A percentile compares a stretch with the other conserved stretches of the same genome.
Evolutionary conservation across 2,113 vertebrate genomes (phyloP).

Genomic region (Vidua macroura): DNA sequence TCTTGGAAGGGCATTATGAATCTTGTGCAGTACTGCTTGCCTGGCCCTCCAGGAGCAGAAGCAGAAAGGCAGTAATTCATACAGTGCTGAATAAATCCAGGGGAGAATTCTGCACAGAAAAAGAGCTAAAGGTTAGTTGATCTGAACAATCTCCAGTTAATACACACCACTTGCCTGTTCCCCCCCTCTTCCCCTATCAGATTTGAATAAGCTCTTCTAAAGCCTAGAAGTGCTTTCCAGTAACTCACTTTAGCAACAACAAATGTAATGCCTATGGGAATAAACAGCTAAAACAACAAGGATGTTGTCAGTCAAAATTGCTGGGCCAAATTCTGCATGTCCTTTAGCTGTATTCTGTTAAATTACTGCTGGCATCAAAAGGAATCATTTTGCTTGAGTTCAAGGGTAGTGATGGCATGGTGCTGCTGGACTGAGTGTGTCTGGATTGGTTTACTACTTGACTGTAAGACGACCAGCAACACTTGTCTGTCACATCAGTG

Average conservation of each 20-base stretch:
- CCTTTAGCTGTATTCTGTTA: neutral
- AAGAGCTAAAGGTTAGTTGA: neutral
- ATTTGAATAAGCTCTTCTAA: neutral
- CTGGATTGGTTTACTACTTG: neutral
- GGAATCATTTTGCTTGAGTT: neutral
- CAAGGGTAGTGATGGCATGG: neutral
- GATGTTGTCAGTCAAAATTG: neutral
- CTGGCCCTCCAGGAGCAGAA: neutral
- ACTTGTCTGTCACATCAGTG: neutral
- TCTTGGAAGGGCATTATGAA: neutral
- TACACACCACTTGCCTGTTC: neutral
- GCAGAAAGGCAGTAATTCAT: neutral
- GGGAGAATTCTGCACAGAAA: neutral
- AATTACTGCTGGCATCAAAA: neutral
- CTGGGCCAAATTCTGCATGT: neutral
- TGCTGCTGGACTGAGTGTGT: neutral
- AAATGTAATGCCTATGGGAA: neutral
- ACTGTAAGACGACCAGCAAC: neutral
- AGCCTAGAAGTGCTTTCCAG: neutral
- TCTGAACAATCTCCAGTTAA: neutral
- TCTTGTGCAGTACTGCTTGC: neutral
- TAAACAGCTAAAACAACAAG: neutral
- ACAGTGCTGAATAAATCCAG: neutral
- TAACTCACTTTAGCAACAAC: neutral
- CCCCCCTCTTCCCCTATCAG: accelerated